Evolutionary conservation across 92 coral and sea anemone genomes (phyloP).

Genomic region (Hydrozoanthus gracilis): DNA sequence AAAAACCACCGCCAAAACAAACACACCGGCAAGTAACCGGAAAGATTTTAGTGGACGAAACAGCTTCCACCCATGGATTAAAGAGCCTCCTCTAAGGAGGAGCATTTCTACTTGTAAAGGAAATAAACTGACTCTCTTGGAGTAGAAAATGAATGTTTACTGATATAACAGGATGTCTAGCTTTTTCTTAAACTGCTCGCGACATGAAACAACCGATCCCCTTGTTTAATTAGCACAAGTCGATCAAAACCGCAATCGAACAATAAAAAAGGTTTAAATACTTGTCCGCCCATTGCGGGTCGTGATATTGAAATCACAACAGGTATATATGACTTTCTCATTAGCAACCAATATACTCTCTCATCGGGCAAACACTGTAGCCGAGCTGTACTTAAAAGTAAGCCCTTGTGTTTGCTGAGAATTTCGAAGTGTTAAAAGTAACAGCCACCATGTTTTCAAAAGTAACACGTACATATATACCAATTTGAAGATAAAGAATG

Average conservation of each 20-base stretch:
- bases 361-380: not conserved
- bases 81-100: not conserved
- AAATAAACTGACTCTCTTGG: not conserved
- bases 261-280: not conserved
- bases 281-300: slow-evolving; percentile 17
- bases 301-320: not conserved
- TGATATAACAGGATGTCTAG: slow-evolving; percentile 1
- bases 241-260: slow-evolving; percentile 15
- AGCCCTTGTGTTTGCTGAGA: not conserved
- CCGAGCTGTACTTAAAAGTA: not conserved
- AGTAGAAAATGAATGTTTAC: not conserved
- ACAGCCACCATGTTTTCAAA: no score
- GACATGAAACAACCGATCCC: not conserved
- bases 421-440: no score
- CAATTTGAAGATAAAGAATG: no score
- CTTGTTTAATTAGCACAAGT: slow-evolving; percentile 10
- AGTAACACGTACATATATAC: no score
- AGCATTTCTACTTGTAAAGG: not conserved
- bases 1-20: slow-evolving; percentile 20
- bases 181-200: slow-evolving; percentile 10
- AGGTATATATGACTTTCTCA: not conserved
- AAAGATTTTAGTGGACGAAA: not conserved
- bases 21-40: slow-evolving; percentile 3
- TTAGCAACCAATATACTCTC: not conserved
- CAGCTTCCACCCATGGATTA: not conserved